phyloP scores from a whole-genome alignment of 2,113 vertebrate species.

The Ammospiza caudacuta region DNA sequence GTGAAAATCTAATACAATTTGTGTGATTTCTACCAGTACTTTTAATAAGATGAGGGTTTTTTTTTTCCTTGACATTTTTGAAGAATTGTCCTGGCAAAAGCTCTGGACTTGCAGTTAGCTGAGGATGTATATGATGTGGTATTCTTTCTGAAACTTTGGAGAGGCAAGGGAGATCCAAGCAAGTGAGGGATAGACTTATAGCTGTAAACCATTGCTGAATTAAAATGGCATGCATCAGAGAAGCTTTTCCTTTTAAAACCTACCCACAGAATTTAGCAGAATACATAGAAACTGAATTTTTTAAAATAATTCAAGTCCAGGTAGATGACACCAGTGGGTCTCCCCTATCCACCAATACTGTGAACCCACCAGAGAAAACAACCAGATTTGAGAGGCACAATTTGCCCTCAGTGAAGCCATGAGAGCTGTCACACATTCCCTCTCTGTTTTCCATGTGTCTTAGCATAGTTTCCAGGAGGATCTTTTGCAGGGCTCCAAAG shows the following conservation, averaged over 20 bases:
- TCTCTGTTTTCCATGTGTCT: not conserved
- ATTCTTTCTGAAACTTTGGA: not conserved
- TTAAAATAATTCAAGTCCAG: not conserved
- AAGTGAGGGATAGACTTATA: not conserved
- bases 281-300: not conserved
- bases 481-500: not conserved
- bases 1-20: not conserved
- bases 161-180: not conserved
- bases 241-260: not conserved
- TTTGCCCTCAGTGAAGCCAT: not conserved
- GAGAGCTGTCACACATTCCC: not conserved
- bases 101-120: not conserved
- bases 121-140: not conserved
- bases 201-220: not conserved
- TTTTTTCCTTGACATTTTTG: not conserved
- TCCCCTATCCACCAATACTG: not conserved
- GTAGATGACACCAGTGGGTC: accelerated
- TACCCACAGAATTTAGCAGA: not conserved
- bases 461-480: not conserved
- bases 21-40: not conserved
- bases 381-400: accelerated
- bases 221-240: not conserved
- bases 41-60: not conserved
- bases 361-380: accelerated
- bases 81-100: not conserved